These are phyloP conservation scores for Hemicordylus capensis DNA, from an alignment of 2,113 vertebrate species.

Conservation along the genomic window DNA sequence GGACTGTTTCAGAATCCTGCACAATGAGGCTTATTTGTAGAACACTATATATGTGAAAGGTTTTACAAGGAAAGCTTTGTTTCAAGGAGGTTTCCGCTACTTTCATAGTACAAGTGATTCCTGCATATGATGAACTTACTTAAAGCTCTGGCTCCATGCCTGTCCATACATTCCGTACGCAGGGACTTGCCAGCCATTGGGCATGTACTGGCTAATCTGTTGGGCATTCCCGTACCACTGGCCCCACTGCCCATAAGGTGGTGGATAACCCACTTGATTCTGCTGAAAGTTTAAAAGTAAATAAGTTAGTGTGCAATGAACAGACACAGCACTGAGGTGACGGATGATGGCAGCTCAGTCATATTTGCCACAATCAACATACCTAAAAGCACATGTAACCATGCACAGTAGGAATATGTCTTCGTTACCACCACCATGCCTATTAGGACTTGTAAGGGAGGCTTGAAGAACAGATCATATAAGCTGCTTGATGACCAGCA, in stretches of 20 bases:
- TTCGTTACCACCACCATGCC: neutral
- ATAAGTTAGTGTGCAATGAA: neutral
- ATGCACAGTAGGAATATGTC: neutral
- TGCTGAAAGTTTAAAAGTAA: slow-evolving; percentile 69
- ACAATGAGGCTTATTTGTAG: no score
- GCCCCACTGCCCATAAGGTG: slow-evolving; percentile 93
- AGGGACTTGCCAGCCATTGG: slow-evolving; percentile 96
- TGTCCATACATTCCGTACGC: slow-evolving; percentile 93
- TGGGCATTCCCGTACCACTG: slow-evolving; percentile 95
- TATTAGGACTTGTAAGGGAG: neutral
- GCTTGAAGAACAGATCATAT: neutral
- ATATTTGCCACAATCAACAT: neutral
- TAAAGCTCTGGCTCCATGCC: slow-evolving; percentile 96
- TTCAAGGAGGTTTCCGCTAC: no score
- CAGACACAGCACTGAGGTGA: neutral
- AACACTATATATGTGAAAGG: no score
- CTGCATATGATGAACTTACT: slow-evolving; percentile 80
- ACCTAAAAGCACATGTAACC: neutral
- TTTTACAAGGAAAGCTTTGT: neutral
- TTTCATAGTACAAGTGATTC: neutral
- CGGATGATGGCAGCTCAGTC: no score
- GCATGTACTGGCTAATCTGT: slow-evolving; percentile 94
- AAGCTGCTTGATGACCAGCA: no score
- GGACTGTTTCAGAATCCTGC: neutral
- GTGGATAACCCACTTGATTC: slow-evolving; percentile 92